These are phyloP conservation scores for Girardia tigrina DNA, from an alignment of 2,888 invertebrate genomes.

Conservation along the genomic window DNA sequence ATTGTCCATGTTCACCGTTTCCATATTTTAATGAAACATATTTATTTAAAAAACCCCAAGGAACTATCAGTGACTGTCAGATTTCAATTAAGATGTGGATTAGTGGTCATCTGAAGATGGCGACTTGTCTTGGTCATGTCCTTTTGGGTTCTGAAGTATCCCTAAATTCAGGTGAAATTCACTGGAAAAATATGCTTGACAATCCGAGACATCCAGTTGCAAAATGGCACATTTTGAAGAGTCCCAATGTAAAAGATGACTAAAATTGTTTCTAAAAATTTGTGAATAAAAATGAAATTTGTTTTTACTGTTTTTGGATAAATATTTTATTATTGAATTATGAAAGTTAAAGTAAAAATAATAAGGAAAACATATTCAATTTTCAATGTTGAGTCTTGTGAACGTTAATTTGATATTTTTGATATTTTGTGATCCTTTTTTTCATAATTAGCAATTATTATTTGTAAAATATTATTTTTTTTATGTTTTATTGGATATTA, in stretches of 20 bases:
- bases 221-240: neutral
- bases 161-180: neutral
- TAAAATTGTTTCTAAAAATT: too few relatives aligned
- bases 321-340: too few relatives aligned
- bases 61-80: neutral
- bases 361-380: too few relatives aligned
- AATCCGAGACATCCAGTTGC: neutral
- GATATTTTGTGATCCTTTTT: too few relatives aligned
- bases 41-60: neutral
- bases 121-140: neutral
- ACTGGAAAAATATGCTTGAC: neutral
- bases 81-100: neutral
- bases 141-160: neutral
- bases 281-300: too few relatives aligned
- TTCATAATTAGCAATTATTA: too few relatives aligned
- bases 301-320: too few relatives aligned
- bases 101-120: neutral
- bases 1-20: neutral
- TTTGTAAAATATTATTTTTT: too few relatives aligned
- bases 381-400: too few relatives aligned
- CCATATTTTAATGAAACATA: neutral
- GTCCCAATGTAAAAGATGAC: neutral
- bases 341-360: too few relatives aligned
- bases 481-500: too few relatives aligned
- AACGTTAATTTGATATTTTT: too few relatives aligned